Evolutionary conservation across 2,797 vertebrate genomes (phyloP).

Genomic region (Anguilla pacifica): DNA sequence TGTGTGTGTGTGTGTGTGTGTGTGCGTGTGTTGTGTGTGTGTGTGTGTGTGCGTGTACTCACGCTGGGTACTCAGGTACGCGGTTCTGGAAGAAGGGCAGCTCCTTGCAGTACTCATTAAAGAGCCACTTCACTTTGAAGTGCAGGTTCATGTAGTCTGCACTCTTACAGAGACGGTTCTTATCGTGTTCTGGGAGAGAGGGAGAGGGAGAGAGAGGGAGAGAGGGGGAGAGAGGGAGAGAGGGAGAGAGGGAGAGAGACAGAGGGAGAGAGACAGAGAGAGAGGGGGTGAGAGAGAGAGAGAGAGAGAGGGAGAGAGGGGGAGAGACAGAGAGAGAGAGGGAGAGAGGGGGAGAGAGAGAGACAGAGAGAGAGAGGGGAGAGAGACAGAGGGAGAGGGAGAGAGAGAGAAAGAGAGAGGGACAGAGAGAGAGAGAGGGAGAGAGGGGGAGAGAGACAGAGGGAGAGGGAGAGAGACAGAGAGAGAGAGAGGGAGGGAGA

Average conservation of each 20-base stretch:
- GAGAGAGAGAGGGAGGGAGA: too few relatives aligned
- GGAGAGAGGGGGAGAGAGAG: neutral
- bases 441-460: too few relatives aligned
- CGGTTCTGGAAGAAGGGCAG: constrained; percentile 86
- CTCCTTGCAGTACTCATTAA: constrained; percentile 95
- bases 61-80: constrained; percentile 90
- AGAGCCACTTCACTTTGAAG: constrained; percentile 99
- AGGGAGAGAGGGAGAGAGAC: too few relatives aligned
- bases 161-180: constrained; percentile 93
- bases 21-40: neutral
- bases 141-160: constrained; percentile 99
- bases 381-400: too few relatives aligned
- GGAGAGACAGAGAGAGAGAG: constrained; percentile 25
- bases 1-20: neutral
- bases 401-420: constrained; percentile 42
- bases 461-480: too few relatives aligned
- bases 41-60: constrained; percentile 52
- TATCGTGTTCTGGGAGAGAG: constrained; percentile 84
- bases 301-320: constrained; percentile 30
- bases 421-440: too few relatives aligned
- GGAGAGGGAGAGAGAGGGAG: constrained; percentile 23
- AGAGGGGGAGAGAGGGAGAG: too few relatives aligned
- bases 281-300: too few relatives aligned
- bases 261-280: too few relatives aligned
- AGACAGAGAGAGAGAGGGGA: too few relatives aligned